Evolutionary conservation across 2,888 invertebrate genomes (phyloP).

Genomic region (Yponomeuta plumbellus): DNA sequence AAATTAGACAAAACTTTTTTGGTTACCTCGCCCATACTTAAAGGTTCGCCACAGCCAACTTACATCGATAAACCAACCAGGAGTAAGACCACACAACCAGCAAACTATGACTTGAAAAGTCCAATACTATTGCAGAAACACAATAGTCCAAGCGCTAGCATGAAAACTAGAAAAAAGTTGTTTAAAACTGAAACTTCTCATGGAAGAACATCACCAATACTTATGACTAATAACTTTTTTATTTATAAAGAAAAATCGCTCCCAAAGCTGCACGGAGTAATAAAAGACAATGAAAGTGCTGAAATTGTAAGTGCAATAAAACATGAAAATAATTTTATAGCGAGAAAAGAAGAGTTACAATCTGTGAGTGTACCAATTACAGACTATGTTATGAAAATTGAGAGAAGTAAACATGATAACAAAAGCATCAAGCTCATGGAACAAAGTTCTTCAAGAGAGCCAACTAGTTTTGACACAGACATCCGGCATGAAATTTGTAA

Average conservation of each 20-base stretch:
- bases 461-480: too few relatives aligned
- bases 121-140: slow-evolving; percentile 44
- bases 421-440: not conserved
- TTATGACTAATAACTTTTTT: not conserved
- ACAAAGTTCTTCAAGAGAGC: not conserved
- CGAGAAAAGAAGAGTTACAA: not conserved
- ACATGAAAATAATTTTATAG: too few relatives aligned
- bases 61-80: not conserved
- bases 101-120: slow-evolving; percentile 31
- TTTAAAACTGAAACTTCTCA: slow-evolving; percentile 29
- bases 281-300: not conserved
- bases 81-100: not conserved
- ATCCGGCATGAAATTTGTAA: too few relatives aligned
- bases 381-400: not conserved
- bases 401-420: not conserved
- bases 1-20: slow-evolving; percentile 17
- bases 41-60: not conserved
- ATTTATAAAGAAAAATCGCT: not conserved
- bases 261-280: not conserved
- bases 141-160: not conserved
- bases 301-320: not conserved
- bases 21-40: slow-evolving; percentile 1
- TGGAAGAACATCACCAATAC: not conserved
- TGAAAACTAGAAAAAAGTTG: slow-evolving; percentile 30
- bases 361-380: not conserved